phyloP scores from a whole-genome alignment of 2,113 vertebrate genomes.

The Columbina picui region DNA sequence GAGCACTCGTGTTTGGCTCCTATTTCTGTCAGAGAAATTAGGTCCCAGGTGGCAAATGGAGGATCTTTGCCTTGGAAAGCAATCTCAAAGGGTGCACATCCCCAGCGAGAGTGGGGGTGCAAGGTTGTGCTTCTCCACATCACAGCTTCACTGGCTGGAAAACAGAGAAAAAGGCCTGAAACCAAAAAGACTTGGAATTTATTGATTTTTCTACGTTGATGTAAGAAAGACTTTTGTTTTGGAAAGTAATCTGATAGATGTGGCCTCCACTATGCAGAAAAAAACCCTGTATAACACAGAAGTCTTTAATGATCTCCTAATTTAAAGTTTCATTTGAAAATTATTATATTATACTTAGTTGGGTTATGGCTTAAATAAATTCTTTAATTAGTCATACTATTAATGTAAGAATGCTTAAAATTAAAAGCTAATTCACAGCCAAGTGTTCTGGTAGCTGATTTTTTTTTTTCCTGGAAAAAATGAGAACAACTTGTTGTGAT shows the following conservation, averaged over 20 bases:
- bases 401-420: neutral
- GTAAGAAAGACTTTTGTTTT: neutral
- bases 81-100: neutral
- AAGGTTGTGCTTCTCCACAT: neutral
- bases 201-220: neutral
- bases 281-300: neutral
- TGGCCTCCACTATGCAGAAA: neutral
- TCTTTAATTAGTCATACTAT: constrained; percentile 10
- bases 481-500: neutral
- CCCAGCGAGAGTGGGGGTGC: neutral
- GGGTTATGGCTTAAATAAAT: neutral
- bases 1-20: neutral
- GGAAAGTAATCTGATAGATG: neutral
- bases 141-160: neutral
- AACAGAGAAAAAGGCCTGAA: neutral
- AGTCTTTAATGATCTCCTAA: neutral
- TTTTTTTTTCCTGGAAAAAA: neutral
- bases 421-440: neutral
- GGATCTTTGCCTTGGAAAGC: neutral
- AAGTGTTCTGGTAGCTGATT: neutral
- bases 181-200: neutral
- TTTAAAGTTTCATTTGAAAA: neutral
- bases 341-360: neutral
- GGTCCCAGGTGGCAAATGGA: neutral
- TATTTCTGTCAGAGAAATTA: neutral